These are phyloP conservation scores for Sander lucioperca DNA, from an alignment of 2,113 vertebrate species.

Conservation along the genomic window DNA sequence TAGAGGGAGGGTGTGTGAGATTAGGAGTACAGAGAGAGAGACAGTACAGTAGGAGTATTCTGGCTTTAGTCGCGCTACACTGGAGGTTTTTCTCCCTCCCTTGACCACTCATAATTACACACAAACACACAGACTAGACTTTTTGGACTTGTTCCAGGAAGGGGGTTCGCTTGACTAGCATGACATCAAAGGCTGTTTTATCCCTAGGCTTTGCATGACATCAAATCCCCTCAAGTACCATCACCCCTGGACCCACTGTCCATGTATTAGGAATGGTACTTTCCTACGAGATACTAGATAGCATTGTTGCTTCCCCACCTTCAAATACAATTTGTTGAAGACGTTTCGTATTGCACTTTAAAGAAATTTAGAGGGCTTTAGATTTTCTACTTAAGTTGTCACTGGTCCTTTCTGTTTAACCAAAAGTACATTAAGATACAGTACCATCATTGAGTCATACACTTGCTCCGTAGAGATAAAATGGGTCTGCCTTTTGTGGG, in stretches of 20 bases:
- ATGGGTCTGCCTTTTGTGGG: conserved; percentile 15
- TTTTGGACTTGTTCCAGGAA: conserved; percentile 59
- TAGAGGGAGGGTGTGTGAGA: conserved; percentile 58
- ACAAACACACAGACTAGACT: conserved; percentile 51
- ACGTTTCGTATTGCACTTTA: conserved; percentile 39
- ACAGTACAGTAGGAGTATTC: neutral
- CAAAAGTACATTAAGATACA: conserved; percentile 51
- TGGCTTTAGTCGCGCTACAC: conserved; percentile 17
- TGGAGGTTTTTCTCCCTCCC: conserved; percentile 32
- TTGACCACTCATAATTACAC: conserved; percentile 63
- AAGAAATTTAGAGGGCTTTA: conserved; percentile 48
- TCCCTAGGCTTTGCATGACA: conserved; percentile 48
- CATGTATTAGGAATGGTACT: conserved; percentile 56
- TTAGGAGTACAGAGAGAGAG: too few relatives aligned
- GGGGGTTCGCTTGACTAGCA: conserved; percentile 51
- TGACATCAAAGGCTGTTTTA: conserved; percentile 71
- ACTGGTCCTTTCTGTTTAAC: conserved; percentile 48
- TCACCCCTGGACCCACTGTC: conserved; percentile 46
- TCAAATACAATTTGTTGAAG: conserved; percentile 37
- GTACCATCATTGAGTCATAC: conserved; percentile 2
- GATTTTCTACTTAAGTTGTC: conserved; percentile 52
- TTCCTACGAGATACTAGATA: conserved; percentile 51
- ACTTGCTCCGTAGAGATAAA: conserved; percentile 25
- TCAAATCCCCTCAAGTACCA: conserved; percentile 59
- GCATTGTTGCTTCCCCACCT: conserved; percentile 14